These are phyloP conservation scores for Eutrigla gurnardus DNA, from an alignment of 2,797 vertebrate genomes.

Conservation along the genomic window DNA sequence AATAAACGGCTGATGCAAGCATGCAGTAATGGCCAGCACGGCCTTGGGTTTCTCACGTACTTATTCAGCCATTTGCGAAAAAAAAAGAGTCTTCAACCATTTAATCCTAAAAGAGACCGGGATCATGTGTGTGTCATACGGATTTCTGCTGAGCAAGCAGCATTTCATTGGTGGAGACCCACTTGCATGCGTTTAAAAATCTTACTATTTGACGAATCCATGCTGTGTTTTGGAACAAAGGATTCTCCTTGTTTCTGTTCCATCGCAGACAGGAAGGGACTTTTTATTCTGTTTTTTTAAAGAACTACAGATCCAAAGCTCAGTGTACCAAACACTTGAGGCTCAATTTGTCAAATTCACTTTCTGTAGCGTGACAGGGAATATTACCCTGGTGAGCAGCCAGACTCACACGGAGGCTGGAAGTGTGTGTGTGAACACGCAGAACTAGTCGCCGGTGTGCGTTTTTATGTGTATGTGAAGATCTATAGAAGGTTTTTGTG, in stretches of 20 bases:
- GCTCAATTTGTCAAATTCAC: conserved; percentile 74
- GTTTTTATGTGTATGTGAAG: conserved; percentile 36
- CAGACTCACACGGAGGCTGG: conserved; percentile 47
- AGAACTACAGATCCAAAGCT: conserved; percentile 56
- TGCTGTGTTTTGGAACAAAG: conserved; percentile 39
- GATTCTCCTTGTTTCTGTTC: conserved; percentile 32
- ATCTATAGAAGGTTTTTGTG: conserved; percentile 13
- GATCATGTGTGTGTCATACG: conserved; percentile 1
- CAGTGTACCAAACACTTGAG: conserved; percentile 51
- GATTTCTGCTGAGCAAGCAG: conserved; percentile 15
- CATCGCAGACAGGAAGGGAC: conserved; percentile 14
- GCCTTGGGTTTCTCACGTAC: conserved; percentile 28
- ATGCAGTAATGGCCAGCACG: conserved; percentile 56
- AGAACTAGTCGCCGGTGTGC: conserved; percentile 18
- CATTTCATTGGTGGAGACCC: conserved; percentile 30
- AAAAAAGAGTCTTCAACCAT: conserved; percentile 34
- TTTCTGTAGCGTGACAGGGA: conserved; percentile 63
- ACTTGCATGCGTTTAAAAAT: conserved; percentile 45
- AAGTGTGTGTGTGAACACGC: conserved; percentile 29
- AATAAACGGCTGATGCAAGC: conserved; percentile 78
- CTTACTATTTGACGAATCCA: conserved; percentile 27
- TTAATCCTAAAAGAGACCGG: conserved; percentile 35
- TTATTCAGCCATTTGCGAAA: conserved; percentile 44
- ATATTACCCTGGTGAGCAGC: conserved; percentile 64
- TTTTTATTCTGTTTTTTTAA: neutral